Evolutionary conservation across 2,888 invertebrate species (phyloP).

Genomic region (Ophioninae sp.): DNA sequence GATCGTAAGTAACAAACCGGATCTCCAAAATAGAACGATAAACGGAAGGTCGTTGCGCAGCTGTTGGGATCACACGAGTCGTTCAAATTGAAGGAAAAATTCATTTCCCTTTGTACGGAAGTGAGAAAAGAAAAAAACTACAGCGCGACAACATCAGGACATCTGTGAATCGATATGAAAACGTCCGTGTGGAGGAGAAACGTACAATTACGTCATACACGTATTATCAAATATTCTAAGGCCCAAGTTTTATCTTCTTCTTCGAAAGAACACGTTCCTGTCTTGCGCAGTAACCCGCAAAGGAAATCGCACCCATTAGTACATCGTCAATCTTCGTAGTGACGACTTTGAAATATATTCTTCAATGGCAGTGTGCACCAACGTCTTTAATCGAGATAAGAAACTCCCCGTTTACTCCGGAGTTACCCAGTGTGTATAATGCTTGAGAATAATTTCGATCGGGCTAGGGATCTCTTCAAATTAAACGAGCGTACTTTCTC

Average conservation of each 20-base stretch:
- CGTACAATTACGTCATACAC: background rate
- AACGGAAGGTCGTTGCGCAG: background rate
- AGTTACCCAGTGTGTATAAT: background rate
- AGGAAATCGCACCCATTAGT: background rate
- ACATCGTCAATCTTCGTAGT: background rate
- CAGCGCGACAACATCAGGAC: background rate
- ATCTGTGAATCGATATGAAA: slow-evolving; percentile 1
- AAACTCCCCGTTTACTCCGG: background rate
- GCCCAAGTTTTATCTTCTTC: slow-evolving; percentile 4
- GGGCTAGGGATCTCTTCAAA: slow-evolving; percentile 52
- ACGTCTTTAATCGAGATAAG: background rate
- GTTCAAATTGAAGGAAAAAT: background rate
- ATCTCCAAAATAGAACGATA: background rate
- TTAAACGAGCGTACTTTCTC: slow-evolving; percentile 52
- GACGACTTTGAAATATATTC: background rate
- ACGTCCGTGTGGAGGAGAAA: background rate
- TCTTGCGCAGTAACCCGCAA: slow-evolving; percentile 11
- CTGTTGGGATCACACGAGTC: background rate
- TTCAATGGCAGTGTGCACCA: slow-evolving; percentile 16
- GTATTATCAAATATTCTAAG: slow-evolving; percentile 5
- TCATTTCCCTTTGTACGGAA: no score
- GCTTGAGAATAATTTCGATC: slow-evolving; percentile 44
- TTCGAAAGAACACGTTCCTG: background rate
- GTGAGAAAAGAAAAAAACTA: no score
- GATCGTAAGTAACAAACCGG: background rate